These are phyloP conservation scores for Lasioglossum zephyrum DNA, from an alignment of 2,888 invertebrate genomes.

Conservation along the genomic window DNA sequence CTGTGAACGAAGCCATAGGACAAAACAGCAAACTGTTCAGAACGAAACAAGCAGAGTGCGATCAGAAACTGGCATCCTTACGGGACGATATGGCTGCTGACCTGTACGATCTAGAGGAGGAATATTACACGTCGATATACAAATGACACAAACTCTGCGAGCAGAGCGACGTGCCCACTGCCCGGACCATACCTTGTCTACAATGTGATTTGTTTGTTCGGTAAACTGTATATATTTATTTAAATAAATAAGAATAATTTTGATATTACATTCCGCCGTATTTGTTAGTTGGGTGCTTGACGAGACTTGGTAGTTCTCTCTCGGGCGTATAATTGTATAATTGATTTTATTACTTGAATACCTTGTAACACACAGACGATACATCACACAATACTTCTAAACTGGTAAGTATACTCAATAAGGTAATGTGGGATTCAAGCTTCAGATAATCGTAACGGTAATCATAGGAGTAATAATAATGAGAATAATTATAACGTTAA, in stretches of 20 bases:
- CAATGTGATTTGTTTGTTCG: slow-evolving; percentile 52
- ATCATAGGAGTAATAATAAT: slow-evolving; percentile 58
- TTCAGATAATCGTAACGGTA: slow-evolving; percentile 75
- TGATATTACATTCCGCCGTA: slow-evolving; percentile 56
- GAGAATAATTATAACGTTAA: slow-evolving; percentile 70
- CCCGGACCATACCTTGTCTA: slow-evolving; percentile 36
- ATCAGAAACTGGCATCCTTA: slow-evolving; percentile 95
- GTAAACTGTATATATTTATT: slow-evolving; percentile 72
- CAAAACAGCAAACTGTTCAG: slow-evolving; percentile 95
- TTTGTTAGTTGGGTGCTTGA: slow-evolving; percentile 19
- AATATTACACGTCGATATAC: slow-evolving; percentile 95
- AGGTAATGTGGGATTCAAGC: slow-evolving; percentile 76
- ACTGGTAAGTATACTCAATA: slow-evolving; percentile 77
- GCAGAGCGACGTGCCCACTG: slow-evolving; percentile 2
- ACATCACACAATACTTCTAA: slow-evolving; percentile 81
- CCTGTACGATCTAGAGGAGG: slow-evolving; percentile 95
- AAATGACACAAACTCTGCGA: slow-evolving; percentile 85
- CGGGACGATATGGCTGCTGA: slow-evolving; percentile 98
- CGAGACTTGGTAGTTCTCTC: slow-evolving; percentile 32
- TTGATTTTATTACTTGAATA: slow-evolving; percentile 79
- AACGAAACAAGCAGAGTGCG: slow-evolving; percentile 96
- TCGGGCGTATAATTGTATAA: slow-evolving; percentile 67
- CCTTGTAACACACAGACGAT: slow-evolving; percentile 81
- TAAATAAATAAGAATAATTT: slow-evolving; percentile 75
- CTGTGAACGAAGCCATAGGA: slow-evolving; percentile 98